Evolutionary conservation across 2,888 invertebrate species (phyloP).

Genomic region (Luperina nickerlii): DNA sequence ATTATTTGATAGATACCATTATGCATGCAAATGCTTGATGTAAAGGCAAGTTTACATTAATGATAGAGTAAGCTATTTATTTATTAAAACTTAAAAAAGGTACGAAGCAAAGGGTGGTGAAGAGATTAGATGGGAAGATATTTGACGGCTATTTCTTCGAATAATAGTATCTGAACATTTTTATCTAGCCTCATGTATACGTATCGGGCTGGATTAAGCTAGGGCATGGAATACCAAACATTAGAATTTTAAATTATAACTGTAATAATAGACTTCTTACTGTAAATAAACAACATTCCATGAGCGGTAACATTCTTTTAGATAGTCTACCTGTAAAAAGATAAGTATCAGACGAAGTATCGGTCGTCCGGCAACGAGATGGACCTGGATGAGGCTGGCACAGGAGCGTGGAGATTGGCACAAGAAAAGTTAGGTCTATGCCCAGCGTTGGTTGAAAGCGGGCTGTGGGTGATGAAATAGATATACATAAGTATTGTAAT

Average conservation of each 20-base stretch:
- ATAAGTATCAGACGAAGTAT: neutral
- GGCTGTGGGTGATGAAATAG: neutral
- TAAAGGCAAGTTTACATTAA: neutral
- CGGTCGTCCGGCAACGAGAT: neutral
- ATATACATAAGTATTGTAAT: conserved; percentile 3
- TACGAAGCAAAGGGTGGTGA: no score
- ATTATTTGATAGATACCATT: conserved; percentile 14
- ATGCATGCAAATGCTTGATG: conserved; percentile 27
- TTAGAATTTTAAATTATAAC: neutral
- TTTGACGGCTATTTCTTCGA: neutral
- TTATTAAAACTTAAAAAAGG: no score
- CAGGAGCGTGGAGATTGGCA: neutral
- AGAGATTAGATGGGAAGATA: no score
- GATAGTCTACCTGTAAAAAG: neutral
- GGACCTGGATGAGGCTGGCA: neutral
- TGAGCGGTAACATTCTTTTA: neutral
- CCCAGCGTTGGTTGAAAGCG: neutral
- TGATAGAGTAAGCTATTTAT: neutral
- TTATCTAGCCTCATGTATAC: neutral
- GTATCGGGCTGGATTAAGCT: neutral
- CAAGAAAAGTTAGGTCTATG: neutral
- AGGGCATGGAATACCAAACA: neutral
- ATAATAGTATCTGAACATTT: neutral
- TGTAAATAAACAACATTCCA: neutral
- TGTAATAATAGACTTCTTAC: neutral